Conservation (phyloP, 2,113 vertebrate species). For the Charadrius vociferus region DNA sequence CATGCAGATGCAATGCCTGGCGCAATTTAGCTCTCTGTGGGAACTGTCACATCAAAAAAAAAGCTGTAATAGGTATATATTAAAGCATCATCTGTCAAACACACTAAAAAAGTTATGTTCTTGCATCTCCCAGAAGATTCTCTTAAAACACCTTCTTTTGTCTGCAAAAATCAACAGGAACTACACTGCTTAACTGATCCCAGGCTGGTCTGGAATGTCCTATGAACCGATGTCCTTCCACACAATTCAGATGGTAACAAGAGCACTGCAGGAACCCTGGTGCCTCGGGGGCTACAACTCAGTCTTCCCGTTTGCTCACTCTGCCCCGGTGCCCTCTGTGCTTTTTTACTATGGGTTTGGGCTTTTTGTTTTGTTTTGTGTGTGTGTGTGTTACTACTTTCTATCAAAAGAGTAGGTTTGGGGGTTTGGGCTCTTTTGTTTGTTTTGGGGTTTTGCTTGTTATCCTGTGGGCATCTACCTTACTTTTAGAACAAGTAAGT, state of each 20-base stretch:
- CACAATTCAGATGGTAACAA: neutral
- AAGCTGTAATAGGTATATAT: neutral
- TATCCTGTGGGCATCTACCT: neutral
- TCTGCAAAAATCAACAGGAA: neutral
- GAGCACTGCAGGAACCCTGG: neutral
- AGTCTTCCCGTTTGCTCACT: neutral
- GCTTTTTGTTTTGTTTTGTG: neutral
- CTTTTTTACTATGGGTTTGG: fast-evolving
- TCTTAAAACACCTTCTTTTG: neutral
- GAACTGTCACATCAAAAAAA: neutral
- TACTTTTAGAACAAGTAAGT: neutral
- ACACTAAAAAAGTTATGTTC: neutral
- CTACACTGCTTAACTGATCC: neutral
- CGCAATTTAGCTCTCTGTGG: neutral
- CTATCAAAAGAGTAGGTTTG: neutral
- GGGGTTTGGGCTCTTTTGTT: neutral
- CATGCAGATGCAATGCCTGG: neutral
- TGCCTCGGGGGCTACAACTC: neutral
- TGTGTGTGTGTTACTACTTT: neutral
- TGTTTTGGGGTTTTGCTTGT: neutral
- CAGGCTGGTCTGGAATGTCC: neutral
- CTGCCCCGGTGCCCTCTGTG: neutral
- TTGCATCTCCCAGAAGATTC: neutral
- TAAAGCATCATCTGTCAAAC: neutral
- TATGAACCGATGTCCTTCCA: neutral